These are phyloP conservation scores for Spondyliosoma cantharus DNA, from an alignment of 2,797 vertebrate genomes.

Conservation along the genomic window DNA sequence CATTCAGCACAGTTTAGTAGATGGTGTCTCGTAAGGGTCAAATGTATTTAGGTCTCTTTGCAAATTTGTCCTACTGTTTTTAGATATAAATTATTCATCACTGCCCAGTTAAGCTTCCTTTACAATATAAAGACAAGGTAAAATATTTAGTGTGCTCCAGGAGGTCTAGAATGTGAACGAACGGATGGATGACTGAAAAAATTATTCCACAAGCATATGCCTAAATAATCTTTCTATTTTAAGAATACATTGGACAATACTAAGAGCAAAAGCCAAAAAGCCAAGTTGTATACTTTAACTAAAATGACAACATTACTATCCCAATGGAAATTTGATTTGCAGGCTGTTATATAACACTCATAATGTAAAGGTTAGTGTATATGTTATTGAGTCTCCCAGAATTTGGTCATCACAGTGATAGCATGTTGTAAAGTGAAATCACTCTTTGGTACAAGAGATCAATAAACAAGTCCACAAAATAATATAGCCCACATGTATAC, in stretches of 20 bases:
- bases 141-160: conserved; percentile 53
- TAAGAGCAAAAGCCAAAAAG: background rate
- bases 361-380: background rate
- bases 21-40: background rate
- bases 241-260: background rate
- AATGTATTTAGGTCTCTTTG: conserved; percentile 9
- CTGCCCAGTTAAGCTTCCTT: conserved; percentile 37
- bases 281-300: background rate
- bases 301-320: background rate
- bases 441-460: background rate
- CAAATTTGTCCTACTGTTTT: conserved; percentile 27
- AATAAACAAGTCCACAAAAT: background rate
- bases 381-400: background rate
- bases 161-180: conserved; percentile 14
- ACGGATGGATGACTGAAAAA: conserved; percentile 18
- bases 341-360: too few relatives aligned
- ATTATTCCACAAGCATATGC: background rate
- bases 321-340: background rate
- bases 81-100: conserved; percentile 53
- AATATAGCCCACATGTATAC: background rate
- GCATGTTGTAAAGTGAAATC: background rate
- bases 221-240: background rate
- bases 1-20: conserved; percentile 4
- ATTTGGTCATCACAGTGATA: background rate
- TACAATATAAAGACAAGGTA: conserved; percentile 38